These are phyloP conservation scores for Artemia sinica DNA, from an alignment of 2,888 invertebrate species.

Conservation along the genomic window DNA sequence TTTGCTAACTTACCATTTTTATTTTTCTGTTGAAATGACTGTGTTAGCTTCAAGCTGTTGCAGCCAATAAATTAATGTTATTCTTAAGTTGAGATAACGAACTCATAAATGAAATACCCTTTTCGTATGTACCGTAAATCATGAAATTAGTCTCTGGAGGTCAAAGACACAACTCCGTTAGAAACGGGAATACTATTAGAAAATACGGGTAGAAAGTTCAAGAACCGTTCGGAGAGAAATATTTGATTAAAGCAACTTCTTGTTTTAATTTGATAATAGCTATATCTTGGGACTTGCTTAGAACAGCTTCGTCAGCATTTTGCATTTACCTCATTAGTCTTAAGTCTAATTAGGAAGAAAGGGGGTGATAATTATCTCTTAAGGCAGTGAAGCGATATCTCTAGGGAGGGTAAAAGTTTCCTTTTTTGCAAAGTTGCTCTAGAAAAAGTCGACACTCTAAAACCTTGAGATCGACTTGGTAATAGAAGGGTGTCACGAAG, in stretches of 20 bases:
- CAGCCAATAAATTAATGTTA: too few species aligned
- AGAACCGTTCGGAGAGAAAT: conserved; percentile 6
- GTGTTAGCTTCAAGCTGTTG: too few species aligned
- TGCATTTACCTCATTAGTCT: conserved; percentile 13
- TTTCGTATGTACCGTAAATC: too few species aligned
- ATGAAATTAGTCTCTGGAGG: background rate
- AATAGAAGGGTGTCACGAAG: too few species aligned
- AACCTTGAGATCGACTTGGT: too few species aligned
- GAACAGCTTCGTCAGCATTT: conserved; percentile 7
- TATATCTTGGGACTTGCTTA: conserved; percentile 12
- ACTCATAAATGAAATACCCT: too few species aligned
- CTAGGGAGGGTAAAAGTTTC: background rate
- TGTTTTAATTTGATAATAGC: conserved; percentile 7
- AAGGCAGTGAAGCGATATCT: conserved; percentile 2
- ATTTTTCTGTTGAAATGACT: too few species aligned
- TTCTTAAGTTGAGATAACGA: too few species aligned
- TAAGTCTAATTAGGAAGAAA: conserved; percentile 6
- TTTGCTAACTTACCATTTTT: too few species aligned
- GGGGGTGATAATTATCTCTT: conserved; percentile 9
- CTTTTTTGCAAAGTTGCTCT: background rate
- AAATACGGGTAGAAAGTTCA: conserved; percentile 12
- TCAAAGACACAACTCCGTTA: conserved; percentile 7
- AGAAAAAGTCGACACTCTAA: too few species aligned
- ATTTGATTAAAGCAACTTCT: conserved; percentile 11
- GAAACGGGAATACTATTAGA: background rate